phyloP scores from a whole-genome alignment of 2,797 vertebrate species.

The Pangasius mekongensis region DNA sequence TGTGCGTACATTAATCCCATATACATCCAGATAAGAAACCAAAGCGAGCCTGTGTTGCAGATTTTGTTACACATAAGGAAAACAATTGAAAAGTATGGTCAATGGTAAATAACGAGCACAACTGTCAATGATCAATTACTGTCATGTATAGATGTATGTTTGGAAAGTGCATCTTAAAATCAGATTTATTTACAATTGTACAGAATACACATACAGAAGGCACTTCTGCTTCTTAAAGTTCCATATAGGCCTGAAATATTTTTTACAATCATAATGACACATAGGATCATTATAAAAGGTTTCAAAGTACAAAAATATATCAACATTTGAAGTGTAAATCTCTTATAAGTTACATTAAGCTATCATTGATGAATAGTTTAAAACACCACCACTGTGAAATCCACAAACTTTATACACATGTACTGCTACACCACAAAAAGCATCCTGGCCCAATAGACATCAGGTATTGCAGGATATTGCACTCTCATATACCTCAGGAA shows the following conservation, averaged over 20 bases:
- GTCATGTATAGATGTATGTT: background rate
- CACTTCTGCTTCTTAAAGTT: background rate
- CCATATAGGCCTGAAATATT: background rate
- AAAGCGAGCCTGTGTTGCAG: background rate
- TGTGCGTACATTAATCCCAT: too few species aligned
- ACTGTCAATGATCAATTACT: background rate
- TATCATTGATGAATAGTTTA: conserved; percentile 10
- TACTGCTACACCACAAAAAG: conserved; percentile 9
- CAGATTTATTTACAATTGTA: conserved; percentile 30
- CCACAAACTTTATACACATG: background rate
- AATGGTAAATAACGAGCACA: conserved; percentile 2
- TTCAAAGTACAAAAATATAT: conserved; percentile 39
- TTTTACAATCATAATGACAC: background rate
- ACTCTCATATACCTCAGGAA: conserved; percentile 4
- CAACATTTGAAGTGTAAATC: conserved; percentile 16
- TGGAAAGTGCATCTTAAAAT: conserved; percentile 18
- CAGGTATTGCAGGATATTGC: conserved; percentile 16
- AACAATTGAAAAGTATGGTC: background rate
- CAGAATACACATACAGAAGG: conserved; percentile 31
- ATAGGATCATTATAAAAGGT: conserved; percentile 12
- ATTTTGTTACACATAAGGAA: background rate
- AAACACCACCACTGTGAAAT: conserved; percentile 13
- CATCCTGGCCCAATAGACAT: background rate
- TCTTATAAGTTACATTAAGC: background rate
- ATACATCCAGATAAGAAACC: background rate